Evolutionary conservation across 1,140 invertebrate species (phyloP).

Genomic region (Dreissena polymorpha): DNA sequence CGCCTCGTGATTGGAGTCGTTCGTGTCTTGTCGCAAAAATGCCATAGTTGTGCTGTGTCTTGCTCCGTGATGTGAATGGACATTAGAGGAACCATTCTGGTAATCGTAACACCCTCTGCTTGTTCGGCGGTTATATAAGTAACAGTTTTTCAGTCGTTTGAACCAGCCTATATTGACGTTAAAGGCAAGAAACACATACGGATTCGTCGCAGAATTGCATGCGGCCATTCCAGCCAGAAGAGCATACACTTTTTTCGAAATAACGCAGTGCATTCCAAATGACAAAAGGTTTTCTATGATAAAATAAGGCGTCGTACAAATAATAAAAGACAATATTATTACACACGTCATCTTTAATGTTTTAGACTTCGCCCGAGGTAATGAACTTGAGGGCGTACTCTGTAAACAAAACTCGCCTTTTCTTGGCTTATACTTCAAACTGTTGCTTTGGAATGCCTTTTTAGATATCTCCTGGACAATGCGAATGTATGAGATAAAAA

Average conservation of each 20-base stretch:
- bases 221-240: conserved; percentile 73
- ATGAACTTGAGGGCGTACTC: conserved; percentile 72
- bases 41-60: too few species aligned
- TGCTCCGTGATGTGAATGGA: not conserved
- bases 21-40: too few species aligned
- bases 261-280: conserved; percentile 68
- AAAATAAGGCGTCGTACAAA: conserved; percentile 78
- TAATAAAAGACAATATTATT: conserved; percentile 75
- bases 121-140: too few species aligned
- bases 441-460: conserved; percentile 68
- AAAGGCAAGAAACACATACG: conserved; percentile 76
- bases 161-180: conserved; percentile 68
- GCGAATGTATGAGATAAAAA: conserved; percentile 72
- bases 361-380: conserved; percentile 79
- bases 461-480: conserved; percentile 76
- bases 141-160: not conserved
- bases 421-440: conserved; percentile 32
- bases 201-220: conserved; percentile 77
- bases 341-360: conserved; percentile 79
- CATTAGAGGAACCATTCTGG: too few species aligned
- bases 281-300: conserved; percentile 77
- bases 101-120: too few species aligned
- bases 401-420: conserved; percentile 71
- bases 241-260: conserved; percentile 64
- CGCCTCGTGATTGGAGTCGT: too few species aligned